Conservation (phyloP, 2,113 vertebrate species). For the Pogona vitticeps region DNA sequence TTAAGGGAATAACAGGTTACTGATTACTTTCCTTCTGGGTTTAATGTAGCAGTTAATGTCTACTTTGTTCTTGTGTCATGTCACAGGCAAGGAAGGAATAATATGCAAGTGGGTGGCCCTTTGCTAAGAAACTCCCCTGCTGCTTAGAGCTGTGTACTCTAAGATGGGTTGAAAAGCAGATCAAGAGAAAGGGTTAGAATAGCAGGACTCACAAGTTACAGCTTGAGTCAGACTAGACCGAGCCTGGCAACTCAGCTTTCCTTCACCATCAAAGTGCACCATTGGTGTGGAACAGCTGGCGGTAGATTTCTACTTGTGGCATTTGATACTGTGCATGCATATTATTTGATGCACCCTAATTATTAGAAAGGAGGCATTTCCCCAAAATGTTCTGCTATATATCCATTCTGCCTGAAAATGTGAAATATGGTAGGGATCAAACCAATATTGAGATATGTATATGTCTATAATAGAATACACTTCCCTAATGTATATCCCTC, state of each 20-base stretch:
- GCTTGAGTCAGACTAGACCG: constrained; percentile 81
- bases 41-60: constrained; percentile 99
- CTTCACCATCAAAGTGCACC: constrained; percentile 73
- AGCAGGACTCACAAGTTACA: constrained; percentile 90
- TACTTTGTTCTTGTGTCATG: constrained; percentile 99
- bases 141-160: constrained; percentile 85
- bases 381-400: not conserved
- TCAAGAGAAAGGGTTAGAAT: constrained; percentile 99
- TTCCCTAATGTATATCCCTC: not conserved
- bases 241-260: constrained; percentile 85
- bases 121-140: constrained; percentile 88
- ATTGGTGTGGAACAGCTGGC: constrained; percentile 65
- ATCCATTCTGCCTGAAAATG: not conserved
- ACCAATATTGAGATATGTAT: not conserved
- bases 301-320: constrained; percentile 68
- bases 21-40: constrained; percentile 98
- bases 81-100: constrained; percentile 93
- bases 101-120: constrained; percentile 99
- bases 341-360: constrained; percentile 40
- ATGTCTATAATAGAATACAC: not conserved
- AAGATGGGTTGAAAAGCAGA: constrained; percentile 89
- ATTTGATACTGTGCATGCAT: constrained; percentile 56
- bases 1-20: constrained; percentile 99
- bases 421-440: not conserved
- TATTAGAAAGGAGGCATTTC: not conserved